These are phyloP conservation scores for Theonella swinhoei DNA, from an alignment of 37 sponge, comb jelly and placozoan genomes.

Conservation along the genomic window DNA sequence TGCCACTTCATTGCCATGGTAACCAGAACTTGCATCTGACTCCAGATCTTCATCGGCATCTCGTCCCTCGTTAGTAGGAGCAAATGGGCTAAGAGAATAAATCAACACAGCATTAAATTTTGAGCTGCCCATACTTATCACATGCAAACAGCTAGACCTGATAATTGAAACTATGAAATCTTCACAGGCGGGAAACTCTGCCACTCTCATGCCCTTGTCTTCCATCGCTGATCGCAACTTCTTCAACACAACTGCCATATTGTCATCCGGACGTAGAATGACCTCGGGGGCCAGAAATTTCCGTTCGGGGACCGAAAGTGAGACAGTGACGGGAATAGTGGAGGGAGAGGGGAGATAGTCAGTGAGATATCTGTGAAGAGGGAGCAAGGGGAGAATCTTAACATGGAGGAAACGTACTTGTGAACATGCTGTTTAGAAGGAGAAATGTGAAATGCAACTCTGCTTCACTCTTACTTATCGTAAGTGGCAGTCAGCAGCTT, in stretches of 20 bases:
- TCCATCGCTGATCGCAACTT: slow-evolving; percentile 52
- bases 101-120: not conserved
- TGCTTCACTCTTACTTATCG: slow-evolving; percentile 12
- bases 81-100: slow-evolving; percentile 22
- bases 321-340: slow-evolving; percentile 58
- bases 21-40: not conserved
- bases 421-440: not conserved
- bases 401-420: not conserved
- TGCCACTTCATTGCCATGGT: not conserved
- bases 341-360: slow-evolving; percentile 57
- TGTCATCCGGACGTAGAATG: slow-evolving; percentile 61
- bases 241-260: slow-evolving; percentile 46
- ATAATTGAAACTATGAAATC: slow-evolving; percentile 58
- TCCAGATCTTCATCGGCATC: not conserved
- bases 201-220: slow-evolving; percentile 30
- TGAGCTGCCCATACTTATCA: not conserved
- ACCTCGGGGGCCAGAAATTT: slow-evolving; percentile 41
- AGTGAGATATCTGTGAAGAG: slow-evolving; percentile 48
- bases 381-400: not conserved
- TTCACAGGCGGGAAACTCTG: slow-evolving; percentile 47
- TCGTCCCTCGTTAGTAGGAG: slow-evolving; percentile 19
- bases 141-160: not conserved
- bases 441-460: not conserved
- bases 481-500: slow-evolving; percentile 29
- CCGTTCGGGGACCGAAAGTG: slow-evolving; percentile 52